Base-by-base conservation (phyloP, 2,113 vertebrate genomes). In the Aspiorhynchus laticeps region DNA sequence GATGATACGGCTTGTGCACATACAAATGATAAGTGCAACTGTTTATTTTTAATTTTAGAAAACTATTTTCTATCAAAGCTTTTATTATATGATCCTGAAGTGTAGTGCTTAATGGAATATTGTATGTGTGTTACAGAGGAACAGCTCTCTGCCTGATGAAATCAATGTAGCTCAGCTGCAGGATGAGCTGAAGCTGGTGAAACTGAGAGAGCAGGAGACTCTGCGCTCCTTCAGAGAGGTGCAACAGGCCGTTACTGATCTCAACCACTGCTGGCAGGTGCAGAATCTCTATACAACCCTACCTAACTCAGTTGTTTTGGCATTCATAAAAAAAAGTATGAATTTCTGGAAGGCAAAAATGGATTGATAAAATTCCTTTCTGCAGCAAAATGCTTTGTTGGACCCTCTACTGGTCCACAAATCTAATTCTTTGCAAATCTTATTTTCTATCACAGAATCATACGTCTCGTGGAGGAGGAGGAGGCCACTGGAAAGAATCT, bases 191-290 rank as follows among this genome's bases (percentile, higher is more conserved):
- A 97, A 97, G 90, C 96, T 95, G 24, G 93, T 97, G 89, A 97
- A 97, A 81, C 91, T 97, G 89, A 94, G 97, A 4, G 98, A 98
- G 91, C 89, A 96, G 41, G 96, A 98, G 92, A 97, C 95, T 0
- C 93, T 97, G 75, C 93, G 93, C 28, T 96, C 95, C 0, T 96
- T 97, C 67, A 91, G 94, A 43, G 97, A 98, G 86, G 94, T 98
- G 92, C 97, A 97, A 87, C 95, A 96, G 82, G 93, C 95, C 0
- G 95, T 99, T 28, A 95, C 96, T 82, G 97, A 99, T 46, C 96
- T 99, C 83, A 97, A 96, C 15, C 97, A 98, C 91, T 96, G 94
- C 92, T 98, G 98, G 98, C 97, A 99, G 97, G 98, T 98, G 82
- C 31, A 38, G 21, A 71, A 91, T 21, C 61, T 41, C 48, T 77